Base-by-base conservation (phyloP, 1,140 invertebrate genomes). In the Teleopsis dalmanni region DNA sequence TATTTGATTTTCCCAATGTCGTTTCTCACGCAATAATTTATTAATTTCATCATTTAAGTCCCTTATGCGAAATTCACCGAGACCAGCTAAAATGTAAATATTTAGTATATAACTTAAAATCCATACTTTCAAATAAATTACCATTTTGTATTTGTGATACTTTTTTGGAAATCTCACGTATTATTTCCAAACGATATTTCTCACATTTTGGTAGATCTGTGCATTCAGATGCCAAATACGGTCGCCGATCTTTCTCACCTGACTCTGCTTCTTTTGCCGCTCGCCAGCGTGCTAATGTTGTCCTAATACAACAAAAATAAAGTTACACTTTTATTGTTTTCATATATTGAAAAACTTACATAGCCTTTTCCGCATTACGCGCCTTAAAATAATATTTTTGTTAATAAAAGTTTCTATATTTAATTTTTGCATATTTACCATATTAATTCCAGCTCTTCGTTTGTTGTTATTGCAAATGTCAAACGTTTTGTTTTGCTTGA, bases 41-140 rank as follows among this genome's bases (percentile, higher is more conserved):
- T 99, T 99, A 47, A 99, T 99, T 75, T 99, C 96, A 76, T 99
- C 97, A 71, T 99, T 99, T 2, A 99, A 73, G 73, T 99, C 97
- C 26, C 97, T 76, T 55, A 99, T 93, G 29, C 95, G 81, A 69
- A 97, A 99, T 76, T 99, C 97, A 1, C 96, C 96, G 1, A 99
- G 76, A 56, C 96, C 96, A 60, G 97, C 95, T 87, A 54, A 29
- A 49, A 23, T 33, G 16, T 11, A 1, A 51, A 26, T 11, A 4
- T 21, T 3, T 31, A 26, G 27, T 4, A 26, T 26, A 29, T 9
- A 22, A 22, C 13, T 7, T 3, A 0, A 9, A 7, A 13, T 33
- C 1, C 0, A 7, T 0, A 0, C 18, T 34, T 13, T 34, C 5
- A 6, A 25, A 26, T 7, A 6, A 19, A 19, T 55, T 72, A 87